Evolutionary conservation across 2,888 invertebrate genomes (phyloP), one percentile per base, ranked within the genome.

Genomic region (Leucania comma): DNA sequence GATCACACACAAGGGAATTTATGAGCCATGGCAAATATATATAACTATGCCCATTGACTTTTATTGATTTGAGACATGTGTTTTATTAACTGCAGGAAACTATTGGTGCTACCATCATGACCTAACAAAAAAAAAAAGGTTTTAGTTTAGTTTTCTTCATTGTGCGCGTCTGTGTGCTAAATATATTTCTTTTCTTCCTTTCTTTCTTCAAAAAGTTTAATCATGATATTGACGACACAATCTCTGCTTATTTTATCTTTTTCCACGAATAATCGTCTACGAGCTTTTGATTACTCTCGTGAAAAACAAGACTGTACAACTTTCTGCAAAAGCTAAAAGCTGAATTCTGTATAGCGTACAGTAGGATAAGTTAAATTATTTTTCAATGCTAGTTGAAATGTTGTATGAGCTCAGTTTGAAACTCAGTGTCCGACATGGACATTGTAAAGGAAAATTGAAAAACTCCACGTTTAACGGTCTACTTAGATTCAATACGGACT

Each of bases 341-440:
- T 20, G 14, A 65, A 76, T 62, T 53, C 42, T 50, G 8, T 54
- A 59, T 26, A 69, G 9, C 29, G 17, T 26, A 42, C 26, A 10
- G 10, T 32, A 6, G 22, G 17, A 12, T 3, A 58, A 71, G 72
- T 82, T 48, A 61, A 71, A 78, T 64, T 72, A 67, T 71, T 67
- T 81, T 71, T 61, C 53, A 78, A 56, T 78, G 57, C 50, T 42
- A 35, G 59, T 81, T 53, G 29, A 76, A 81, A 67, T 58, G 50
- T 78, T 67, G n/a, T 26, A 20, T 32, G 35, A 51, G 50, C 22
- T 51, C 50, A 70, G 72, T 71, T 76, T 50, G 17, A 38, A 82
- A 61, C 58, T 63, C 24, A 3, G 26, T 29, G 56, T 81, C 50
- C 22, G 17, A 61, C 53, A 53, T 61, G 22, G 20, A 57, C 29